Evolutionary conservation across 2,888 invertebrate genomes (phyloP).

Genomic region (Oasisia sp.): DNA sequence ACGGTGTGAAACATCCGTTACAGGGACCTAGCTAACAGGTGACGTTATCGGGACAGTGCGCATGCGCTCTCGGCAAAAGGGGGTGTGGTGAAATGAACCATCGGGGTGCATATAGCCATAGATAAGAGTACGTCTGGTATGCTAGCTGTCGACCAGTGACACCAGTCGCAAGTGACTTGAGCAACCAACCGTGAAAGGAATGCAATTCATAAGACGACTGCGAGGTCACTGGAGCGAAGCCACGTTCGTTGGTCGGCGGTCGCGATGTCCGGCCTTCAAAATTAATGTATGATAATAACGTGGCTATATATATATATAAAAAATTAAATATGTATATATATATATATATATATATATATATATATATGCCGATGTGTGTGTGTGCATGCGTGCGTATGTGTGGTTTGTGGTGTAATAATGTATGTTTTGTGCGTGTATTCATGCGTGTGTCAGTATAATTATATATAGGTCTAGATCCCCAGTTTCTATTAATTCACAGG

Average conservation of each 20-base stretch:
- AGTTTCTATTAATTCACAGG: too few relatives aligned
- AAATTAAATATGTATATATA: too few relatives aligned
- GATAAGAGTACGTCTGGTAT: neutral
- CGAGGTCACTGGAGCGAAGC: neutral
- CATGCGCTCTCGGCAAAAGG: neutral
- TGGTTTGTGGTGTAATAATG: too few relatives aligned
- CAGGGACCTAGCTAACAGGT: neutral
- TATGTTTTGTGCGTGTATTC: too few relatives aligned
- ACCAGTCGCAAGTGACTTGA: neutral
- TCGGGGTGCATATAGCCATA: neutral
- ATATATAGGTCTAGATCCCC: too few relatives aligned
- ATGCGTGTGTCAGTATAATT: too few relatives aligned
- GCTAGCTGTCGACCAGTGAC: neutral
- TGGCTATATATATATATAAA: too few relatives aligned
- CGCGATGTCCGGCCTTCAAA: neutral
- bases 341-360: too few relatives aligned
- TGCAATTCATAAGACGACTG: neutral
- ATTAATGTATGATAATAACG: too few relatives aligned
- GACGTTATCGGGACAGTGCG: neutral
- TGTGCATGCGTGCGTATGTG: too few relatives aligned
- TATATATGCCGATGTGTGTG: too few relatives aligned
- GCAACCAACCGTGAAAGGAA: conserved; percentile 11
- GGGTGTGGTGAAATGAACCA: neutral
- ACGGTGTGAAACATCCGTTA: neutral
- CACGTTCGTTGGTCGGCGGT: neutral